Base-by-base conservation (phyloP, 2,113 vertebrate species). In the Garra rufa region DNA sequence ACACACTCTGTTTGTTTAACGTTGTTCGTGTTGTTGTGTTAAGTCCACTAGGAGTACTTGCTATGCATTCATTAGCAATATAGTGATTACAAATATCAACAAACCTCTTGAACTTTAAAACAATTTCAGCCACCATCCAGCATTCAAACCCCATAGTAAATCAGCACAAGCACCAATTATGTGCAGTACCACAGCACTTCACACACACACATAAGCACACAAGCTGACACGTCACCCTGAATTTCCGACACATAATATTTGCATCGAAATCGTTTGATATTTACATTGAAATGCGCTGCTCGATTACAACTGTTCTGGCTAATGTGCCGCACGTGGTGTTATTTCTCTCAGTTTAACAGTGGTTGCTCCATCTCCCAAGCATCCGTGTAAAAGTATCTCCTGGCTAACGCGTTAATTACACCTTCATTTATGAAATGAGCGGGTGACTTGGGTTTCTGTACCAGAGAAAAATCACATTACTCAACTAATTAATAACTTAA, bases 401-500 rank as follows among this genome's bases (percentile, higher is more conserved):
- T 46, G 79, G 28, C 74, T 87, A 88, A 87, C 57, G 43, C 26
- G 21, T 28, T 87, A 86, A 90, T 87, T 86, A 83, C 69, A 78
- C 73, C 76, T 78, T 38, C 15, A 73, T 88, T 86, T 70, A 59
- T 34, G 65, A 78, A 61, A 88, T 85, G 85, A 83, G 57, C 87
- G 89, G 87, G 89, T 92, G 90, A 90, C 84, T 88, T 85, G 86
- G 81, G 85, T 83, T 89, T 90, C 89, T 88, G 88, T 88, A 92
- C 81, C 85, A 77, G 86, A 91, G 89, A 92, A 91, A 92, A 93
- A 87, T 70, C 87, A 89, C 90, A 92, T 94, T 94, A 94, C 94
- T 93, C 88, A 91, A 89, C 91, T 92, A 95, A 94, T 94, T 94
- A 94, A 93, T 94, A 94, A 92, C 92, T 94, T 93, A 94, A 95